These are phyloP conservation scores for human DNA, from an alignment of 2,113 vertebrate genomes.

Conservation along the genomic window DNA sequence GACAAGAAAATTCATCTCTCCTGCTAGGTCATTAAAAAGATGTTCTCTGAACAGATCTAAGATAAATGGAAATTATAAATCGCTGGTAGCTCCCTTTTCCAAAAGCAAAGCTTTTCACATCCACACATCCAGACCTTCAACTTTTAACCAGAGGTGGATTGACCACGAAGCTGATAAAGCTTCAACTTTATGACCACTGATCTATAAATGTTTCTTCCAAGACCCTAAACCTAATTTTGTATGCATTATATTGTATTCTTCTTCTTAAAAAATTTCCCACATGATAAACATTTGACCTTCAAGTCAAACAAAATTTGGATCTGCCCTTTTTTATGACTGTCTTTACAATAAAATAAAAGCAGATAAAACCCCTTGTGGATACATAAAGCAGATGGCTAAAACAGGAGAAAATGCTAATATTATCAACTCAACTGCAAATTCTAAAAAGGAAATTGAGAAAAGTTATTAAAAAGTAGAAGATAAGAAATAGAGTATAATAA, in stretches of 20 bases:
- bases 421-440: slow-evolving; percentile 52
- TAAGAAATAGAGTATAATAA: slow-evolving; percentile 31
- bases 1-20: background rate
- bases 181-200: background rate
- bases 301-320: slow-evolving; percentile 10
- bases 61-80: background rate
- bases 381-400: slow-evolving; percentile 37
- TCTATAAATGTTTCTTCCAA: background rate
- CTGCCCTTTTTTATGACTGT: slow-evolving; percentile 11
- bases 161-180: background rate
- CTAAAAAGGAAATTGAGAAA: slow-evolving; percentile 56
- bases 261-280: background rate
- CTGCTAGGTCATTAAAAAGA: background rate
- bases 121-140: background rate
- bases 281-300: background rate
- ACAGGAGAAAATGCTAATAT: slow-evolving; percentile 11
- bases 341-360: slow-evolving; percentile 34
- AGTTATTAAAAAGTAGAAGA: slow-evolving; percentile 54
- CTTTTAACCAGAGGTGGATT: background rate
- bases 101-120: slow-evolving; percentile 17
- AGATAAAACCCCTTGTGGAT: background rate
- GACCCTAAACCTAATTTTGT: background rate
- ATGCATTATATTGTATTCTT: background rate
- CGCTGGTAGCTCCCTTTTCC: background rate
- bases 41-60: background rate